Evolutionary conservation across 2,113 vertebrate genomes (phyloP).

Genomic region (Gulo gulo): DNA sequence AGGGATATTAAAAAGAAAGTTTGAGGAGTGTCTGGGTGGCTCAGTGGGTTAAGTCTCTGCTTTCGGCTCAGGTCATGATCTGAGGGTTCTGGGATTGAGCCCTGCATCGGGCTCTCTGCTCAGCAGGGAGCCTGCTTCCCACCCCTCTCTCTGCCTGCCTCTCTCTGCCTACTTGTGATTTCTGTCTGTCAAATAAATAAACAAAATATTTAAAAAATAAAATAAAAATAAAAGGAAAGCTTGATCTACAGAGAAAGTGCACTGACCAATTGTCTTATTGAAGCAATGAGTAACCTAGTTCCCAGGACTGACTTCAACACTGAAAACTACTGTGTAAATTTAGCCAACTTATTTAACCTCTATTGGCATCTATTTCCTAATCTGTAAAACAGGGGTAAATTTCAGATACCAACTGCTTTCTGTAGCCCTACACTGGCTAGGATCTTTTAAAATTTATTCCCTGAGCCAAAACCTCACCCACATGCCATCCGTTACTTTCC

Average conservation of each 20-base stretch:
- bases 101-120: too few relatives aligned
- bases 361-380: constrained; percentile 25
- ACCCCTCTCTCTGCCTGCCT: too few relatives aligned
- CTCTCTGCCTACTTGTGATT: too few relatives aligned
- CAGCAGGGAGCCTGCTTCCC: too few relatives aligned
- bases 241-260: neutral
- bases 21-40: neutral
- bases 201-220: too few relatives aligned
- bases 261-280: neutral
- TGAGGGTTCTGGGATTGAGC: too few relatives aligned
- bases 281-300: constrained; percentile 7
- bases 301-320: neutral
- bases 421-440: neutral
- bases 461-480: constrained; percentile 53
- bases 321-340: constrained; percentile 14
- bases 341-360: constrained; percentile 6
- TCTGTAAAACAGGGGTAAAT: neutral
- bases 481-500: constrained; percentile 60
- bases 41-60: too few relatives aligned
- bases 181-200: too few relatives aligned
- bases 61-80: too few relatives aligned
- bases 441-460: constrained; percentile 44
- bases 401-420: constrained; percentile 45
- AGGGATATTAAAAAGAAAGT: neutral
- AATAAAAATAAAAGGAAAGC: neutral